phyloP scores from a whole-genome alignment of 2,113 vertebrate species.

The Girardinichthys multiradiatus region DNA sequence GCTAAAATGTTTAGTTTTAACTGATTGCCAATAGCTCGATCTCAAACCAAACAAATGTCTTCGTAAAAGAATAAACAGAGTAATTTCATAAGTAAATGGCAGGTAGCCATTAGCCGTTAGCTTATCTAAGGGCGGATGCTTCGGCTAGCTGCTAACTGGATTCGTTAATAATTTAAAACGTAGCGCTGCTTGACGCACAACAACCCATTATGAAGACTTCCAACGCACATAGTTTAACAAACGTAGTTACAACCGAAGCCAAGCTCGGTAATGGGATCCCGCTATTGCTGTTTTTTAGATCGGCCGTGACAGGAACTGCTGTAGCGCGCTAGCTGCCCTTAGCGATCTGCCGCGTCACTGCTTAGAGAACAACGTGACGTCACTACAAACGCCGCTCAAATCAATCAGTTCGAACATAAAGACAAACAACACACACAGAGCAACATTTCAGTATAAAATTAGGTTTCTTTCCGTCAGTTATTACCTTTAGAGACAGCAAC shows the following conservation, averaged over 20 bases:
- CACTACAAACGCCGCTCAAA: conserved; percentile 3
- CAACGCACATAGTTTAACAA: neutral
- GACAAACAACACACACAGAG: rapidly evolving
- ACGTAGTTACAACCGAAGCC: no score
- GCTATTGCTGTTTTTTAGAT: neutral
- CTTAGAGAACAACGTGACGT: conserved; percentile 47
- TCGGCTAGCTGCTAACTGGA: conserved; percentile 1
- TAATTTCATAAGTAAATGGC: neutral
- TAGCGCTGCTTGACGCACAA: neutral
- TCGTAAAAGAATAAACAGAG: no score
- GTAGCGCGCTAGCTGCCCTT: conserved; percentile 9
- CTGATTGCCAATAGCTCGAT: neutral
- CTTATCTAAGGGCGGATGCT: conserved; percentile 72
- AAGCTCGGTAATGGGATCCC: neutral
- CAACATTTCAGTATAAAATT: neutral
- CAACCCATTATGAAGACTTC: rapidly evolving
- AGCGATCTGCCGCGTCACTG: conserved; percentile 78
- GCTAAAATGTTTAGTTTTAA: neutral
- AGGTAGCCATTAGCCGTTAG: neutral
- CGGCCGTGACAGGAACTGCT: conserved; percentile 9
- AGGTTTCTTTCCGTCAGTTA: neutral
- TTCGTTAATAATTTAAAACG: neutral
- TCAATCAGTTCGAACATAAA: neutral
- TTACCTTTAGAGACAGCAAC: conserved; percentile 76
- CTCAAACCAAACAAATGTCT: neutral